phyloP scores from a whole-genome alignment of 2,888 invertebrate species.

The Epicampocera succincta region DNA sequence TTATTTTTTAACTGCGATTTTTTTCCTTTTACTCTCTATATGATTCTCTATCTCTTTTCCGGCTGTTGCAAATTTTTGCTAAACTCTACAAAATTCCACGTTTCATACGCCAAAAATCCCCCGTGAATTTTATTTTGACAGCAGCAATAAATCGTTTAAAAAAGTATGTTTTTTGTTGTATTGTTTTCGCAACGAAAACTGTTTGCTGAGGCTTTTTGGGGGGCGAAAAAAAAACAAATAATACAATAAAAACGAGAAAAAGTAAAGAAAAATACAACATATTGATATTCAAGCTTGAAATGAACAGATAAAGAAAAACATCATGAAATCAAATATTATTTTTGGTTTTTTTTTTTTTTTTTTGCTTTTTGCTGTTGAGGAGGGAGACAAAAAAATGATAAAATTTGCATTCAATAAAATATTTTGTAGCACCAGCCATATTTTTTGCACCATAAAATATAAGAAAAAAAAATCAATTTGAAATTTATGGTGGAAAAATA shows the following conservation, averaged over 20 bases:
- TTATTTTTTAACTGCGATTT: neutral
- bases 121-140: slow-evolving; percentile 58
- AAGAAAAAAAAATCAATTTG: no score
- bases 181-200: slow-evolving; percentile 9
- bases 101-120: slow-evolving; percentile 48
- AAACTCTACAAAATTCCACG: slow-evolving; percentile 24
- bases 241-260: no score
- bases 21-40: neutral
- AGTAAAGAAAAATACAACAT: slow-evolving; percentile 2
- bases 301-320: slow-evolving; percentile 22
- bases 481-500: no score
- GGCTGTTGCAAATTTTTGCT: slow-evolving; percentile 22
- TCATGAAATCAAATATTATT: slow-evolving; percentile 5
- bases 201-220: slow-evolving; percentile 20
- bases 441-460: neutral
- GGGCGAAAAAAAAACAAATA: neutral
- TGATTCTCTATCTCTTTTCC: neutral
- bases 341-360: neutral
- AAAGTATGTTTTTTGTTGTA: slow-evolving; percentile 3
- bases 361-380: no score
- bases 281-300: slow-evolving; percentile 27
- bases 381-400: slow-evolving; percentile 1
- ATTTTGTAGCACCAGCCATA: neutral
- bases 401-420: slow-evolving; percentile 50
- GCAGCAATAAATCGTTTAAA: slow-evolving; percentile 57